These are phyloP conservation scores for Trichogramma evanescens DNA, from an alignment of 2,888 invertebrate genomes.

Conservation along the genomic window DNA sequence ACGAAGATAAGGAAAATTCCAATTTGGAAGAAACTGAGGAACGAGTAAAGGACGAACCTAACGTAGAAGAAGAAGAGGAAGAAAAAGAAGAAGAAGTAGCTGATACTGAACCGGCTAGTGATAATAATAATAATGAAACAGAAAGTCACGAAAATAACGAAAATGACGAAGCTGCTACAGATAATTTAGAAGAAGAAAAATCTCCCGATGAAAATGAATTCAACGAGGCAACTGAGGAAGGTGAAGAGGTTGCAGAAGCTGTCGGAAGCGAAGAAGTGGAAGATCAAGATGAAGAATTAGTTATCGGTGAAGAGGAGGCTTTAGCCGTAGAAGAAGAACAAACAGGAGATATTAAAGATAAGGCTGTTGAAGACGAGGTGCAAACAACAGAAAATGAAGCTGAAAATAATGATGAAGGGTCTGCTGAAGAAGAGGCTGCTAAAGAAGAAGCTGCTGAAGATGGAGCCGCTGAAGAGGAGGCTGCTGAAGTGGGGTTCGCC, in stretches of 20 bases:
- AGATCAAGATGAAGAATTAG: slow-evolving; percentile 3
- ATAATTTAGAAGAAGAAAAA: slow-evolving; percentile 12
- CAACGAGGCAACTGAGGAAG: slow-evolving; percentile 7
- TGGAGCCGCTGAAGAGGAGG: slow-evolving; percentile 8
- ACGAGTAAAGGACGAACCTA: slow-evolving; percentile 19
- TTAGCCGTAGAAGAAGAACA: slow-evolving; percentile 20
- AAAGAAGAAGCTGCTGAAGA: slow-evolving; percentile 18
- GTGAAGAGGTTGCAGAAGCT: slow-evolving; percentile 15
- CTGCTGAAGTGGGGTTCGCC: slow-evolving; percentile 15
- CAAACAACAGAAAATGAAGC: slow-evolving; percentile 24
- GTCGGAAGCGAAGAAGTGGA: slow-evolving; percentile 9
- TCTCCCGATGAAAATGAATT: slow-evolving; percentile 7
- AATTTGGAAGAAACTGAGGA: slow-evolving; percentile 12
- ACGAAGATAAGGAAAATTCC: slow-evolving; percentile 12
- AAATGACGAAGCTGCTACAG: slow-evolving; percentile 17
- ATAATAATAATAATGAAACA: slow-evolving; percentile 6
- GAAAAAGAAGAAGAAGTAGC: slow-evolving; percentile 18
- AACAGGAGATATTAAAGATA: slow-evolving; percentile 11
- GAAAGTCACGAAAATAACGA: background rate
- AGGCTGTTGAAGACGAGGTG: slow-evolving; percentile 19
- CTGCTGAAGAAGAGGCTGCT: slow-evolving; percentile 8
- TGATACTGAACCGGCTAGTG: slow-evolving; percentile 9
- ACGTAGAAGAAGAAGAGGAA: slow-evolving; percentile 14
- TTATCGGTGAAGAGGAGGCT: slow-evolving; percentile 26
- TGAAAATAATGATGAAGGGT: slow-evolving; percentile 25